These are phyloP conservation scores for Lagocephalus sceleratus DNA, from an alignment of 2,797 vertebrate species.

Conservation along the genomic window DNA sequence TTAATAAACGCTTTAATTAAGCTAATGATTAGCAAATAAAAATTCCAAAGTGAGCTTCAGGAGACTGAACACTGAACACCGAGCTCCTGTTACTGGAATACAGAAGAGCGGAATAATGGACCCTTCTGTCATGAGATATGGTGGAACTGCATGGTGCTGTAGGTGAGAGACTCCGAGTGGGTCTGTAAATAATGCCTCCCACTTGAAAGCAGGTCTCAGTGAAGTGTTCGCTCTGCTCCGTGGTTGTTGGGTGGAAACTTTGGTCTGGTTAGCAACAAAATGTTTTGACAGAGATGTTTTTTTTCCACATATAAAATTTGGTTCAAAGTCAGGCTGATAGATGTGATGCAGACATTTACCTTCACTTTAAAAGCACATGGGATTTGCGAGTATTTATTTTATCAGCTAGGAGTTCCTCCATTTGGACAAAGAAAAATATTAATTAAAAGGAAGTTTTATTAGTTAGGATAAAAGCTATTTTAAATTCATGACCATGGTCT, in stretches of 20 bases:
- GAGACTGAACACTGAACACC: slow-evolving; percentile 47
- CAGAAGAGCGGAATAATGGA: slow-evolving; percentile 61
- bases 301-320: too few relatives aligned
- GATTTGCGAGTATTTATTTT: too few relatives aligned
- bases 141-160: slow-evolving; percentile 69
- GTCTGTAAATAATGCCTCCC: slow-evolving; percentile 69
- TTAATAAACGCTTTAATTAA: slow-evolving; percentile 41
- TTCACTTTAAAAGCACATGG: too few relatives aligned
- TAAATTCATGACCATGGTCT: too few relatives aligned
- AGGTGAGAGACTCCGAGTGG: slow-evolving; percentile 65
- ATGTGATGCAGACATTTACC: too few relatives aligned
- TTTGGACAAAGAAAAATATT: too few relatives aligned
- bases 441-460: too few relatives aligned
- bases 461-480: too few relatives aligned
- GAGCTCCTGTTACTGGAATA: slow-evolving; percentile 53
- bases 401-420: too few relatives aligned
- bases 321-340: too few relatives aligned
- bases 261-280: slow-evolving; percentile 12
- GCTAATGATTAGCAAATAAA: slow-evolving; percentile 25
- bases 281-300: slow-evolving; percentile 2
- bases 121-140: slow-evolving; percentile 66
- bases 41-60: slow-evolving; percentile 27
- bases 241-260: slow-evolving; percentile 24
- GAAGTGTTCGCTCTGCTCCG: slow-evolving; percentile 50
- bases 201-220: slow-evolving; percentile 66